Evolutionary conservation across 2,797 vertebrate genomes (phyloP), one percentile per base, ranked within the genome.

Genomic region (Enteromius argenteus): DNA sequence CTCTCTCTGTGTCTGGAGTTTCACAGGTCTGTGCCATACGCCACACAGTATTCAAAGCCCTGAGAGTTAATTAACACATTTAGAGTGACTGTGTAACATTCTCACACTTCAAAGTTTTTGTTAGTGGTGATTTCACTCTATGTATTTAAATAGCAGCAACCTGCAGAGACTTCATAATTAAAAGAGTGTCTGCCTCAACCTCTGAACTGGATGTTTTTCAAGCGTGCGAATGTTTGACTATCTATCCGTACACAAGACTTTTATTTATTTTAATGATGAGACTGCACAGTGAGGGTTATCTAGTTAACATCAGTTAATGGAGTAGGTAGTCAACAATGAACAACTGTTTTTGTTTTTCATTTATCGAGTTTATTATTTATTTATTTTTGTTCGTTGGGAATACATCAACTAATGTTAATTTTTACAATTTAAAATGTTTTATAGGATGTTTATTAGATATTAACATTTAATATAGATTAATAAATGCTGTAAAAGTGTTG

Each of bases 21-120:
- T 87, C 60, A 82, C 49, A 79, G 68, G 80, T 83, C 76, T 80
- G 80, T 89, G 83, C 85, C 86, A 84, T 88, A 73, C 58, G 73
- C 56, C 81, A 80, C 37, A 62, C 49, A 68, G n/a, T 81, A 75
- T 79, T 76, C 17, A 67, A 69, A 68, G 32, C 14, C 51, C 6
- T 53, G 58, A 74, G 37, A 32, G 66, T 77, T 56, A 53, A 64
- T 58, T 5, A 83, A 58, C 17, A 30, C 15, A 9, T 46, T 83
- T 56, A 46, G 35, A 69, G 67, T 64, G 71, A 30, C 23, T 68
- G n/a, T 83, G 84, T 81, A 56, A 32, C 27, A 23, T 37, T 39
- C 32, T 73, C 15, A 14, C 32, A 44, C 7, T 35, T 39, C 21
- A 30, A 23, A 27, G 46, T 67, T 67, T 80, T 80, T 85, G 35